Evolutionary conservation across 1,140 invertebrate species (phyloP).

Genomic region (Drosophila parvula): DNA sequence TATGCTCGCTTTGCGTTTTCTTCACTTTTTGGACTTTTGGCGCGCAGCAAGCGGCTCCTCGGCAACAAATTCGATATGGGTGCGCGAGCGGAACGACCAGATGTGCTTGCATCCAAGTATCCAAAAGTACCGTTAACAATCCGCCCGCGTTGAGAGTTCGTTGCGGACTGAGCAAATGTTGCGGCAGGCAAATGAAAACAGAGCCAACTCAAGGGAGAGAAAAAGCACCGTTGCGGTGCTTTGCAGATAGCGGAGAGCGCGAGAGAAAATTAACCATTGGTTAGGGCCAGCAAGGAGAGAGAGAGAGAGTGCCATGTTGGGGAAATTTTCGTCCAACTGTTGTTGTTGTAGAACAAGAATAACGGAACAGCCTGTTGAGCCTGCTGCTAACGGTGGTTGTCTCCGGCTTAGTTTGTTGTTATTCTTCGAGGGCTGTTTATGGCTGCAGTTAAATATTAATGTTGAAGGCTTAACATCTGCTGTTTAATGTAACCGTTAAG

Average conservation of each 20-base stretch:
- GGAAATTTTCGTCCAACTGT: conserved; percentile 52
- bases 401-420: conserved; percentile 3
- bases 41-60: conserved; percentile 31
- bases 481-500: neutral
- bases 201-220: conserved; percentile 15
- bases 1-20: conserved; percentile 22
- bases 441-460: neutral
- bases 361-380: conserved; percentile 77
- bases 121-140: conserved; percentile 25
- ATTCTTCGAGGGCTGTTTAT: neutral
- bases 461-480: neutral
- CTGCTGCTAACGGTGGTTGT: neutral
- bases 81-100: conserved; percentile 18
- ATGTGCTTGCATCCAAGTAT: neutral
- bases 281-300: neutral
- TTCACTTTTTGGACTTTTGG: conserved; percentile 58
- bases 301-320: conserved; percentile 41
- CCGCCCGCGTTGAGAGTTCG: conserved; percentile 71
- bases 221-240: neutral
- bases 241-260: conserved; percentile 10
- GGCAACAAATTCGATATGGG: conserved; percentile 19
- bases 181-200: conserved; percentile 61
- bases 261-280: conserved; percentile 6
- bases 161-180: conserved; percentile 73
- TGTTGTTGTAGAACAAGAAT: conserved; percentile 32